Evolutionary conservation across 2,797 vertebrate genomes (phyloP), one percentile per base, ranked within the genome.

Genomic region (Thamnophis elegans): DNA sequence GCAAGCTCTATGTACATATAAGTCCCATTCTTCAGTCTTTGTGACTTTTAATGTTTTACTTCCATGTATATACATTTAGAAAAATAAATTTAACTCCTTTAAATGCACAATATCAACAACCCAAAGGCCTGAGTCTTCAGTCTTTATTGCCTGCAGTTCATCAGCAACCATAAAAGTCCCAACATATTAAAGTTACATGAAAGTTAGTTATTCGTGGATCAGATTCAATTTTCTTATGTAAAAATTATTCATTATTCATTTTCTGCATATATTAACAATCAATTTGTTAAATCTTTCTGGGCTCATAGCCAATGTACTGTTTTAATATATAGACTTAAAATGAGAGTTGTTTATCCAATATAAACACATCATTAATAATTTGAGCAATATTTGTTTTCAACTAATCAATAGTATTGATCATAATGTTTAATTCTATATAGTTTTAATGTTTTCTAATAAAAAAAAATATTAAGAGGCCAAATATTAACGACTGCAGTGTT

Each of bases 241-340:
- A 90, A 91, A 93, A 93, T 94, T 94, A 85, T 85, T 92, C 9
- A 85, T 88, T 90, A n/a, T n/a, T n/a, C n/a, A 54, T 90, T 68
- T 89, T 92, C 53, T 68, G 20, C 68, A 87, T 53, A 94, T 94
- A 90, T 91, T 85, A 16, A 8, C 53, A 93, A 91, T 95, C 92
- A 90, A 92, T 55, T 91, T 94, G 90, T 25, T 92, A 91, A 82
- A 56, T 87, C 58, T 87, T 94, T 86, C 78, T 88, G 90, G 90
- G 91, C 58, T 90, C 54, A 58, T 60, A 8, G 85, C 93, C 94
- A 90, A 90, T 91, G 36, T n/a, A 94, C 92, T 95, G 87, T 94
- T 96, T 93, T 92, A 25, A 55, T 36, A 93, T 93, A 89, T 73
- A 93, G 90, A 92, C 93, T 94, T 11, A 93, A 94, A 20, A 90